These are phyloP conservation scores for Epizoanthus rinbou DNA, from an alignment of 92 coral and sea anemone species.

Conservation along the genomic window DNA sequence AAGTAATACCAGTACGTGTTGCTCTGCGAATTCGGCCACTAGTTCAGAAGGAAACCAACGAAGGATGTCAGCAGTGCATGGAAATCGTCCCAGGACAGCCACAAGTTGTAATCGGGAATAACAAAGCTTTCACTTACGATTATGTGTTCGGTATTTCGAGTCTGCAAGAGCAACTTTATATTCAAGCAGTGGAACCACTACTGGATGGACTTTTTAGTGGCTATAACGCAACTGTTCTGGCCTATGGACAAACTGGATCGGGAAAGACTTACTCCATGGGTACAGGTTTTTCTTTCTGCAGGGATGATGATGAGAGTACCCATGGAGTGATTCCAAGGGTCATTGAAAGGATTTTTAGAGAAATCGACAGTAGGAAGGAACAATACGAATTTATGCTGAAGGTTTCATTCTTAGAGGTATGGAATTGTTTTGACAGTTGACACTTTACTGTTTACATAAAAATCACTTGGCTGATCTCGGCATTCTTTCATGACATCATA, in stretches of 20 bases:
- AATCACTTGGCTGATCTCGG: no score
- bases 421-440: background rate
- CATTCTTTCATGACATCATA: no score
- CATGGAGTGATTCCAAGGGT: conserved; percentile 91
- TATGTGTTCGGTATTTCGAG: conserved; percentile 75
- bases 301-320: conserved; percentile 58
- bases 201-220: conserved; percentile 83
- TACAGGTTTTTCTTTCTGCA: conserved; percentile 75
- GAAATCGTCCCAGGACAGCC: conserved; percentile 80
- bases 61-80: conserved; percentile 91
- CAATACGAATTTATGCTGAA: conserved; percentile 75
- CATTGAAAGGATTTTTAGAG: conserved; percentile 65
- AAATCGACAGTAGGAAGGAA: conserved; percentile 73
- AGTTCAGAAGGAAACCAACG: conserved; percentile 77
- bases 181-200: conserved; percentile 75
- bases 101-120: conserved; percentile 87
- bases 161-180: conserved; percentile 73
- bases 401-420: conserved; percentile 93
- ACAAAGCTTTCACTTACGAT: conserved; percentile 94
- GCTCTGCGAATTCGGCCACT: conserved; percentile 91
- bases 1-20: conserved; percentile 91
- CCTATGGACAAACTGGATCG: conserved; percentile 98
- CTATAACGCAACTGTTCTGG: conserved; percentile 93
- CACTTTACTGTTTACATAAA: no score
- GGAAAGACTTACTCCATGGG: conserved; percentile 98